Base-by-base conservation (phyloP, 2,797 vertebrate genomes). In the Halcyon leucocephala region DNA sequence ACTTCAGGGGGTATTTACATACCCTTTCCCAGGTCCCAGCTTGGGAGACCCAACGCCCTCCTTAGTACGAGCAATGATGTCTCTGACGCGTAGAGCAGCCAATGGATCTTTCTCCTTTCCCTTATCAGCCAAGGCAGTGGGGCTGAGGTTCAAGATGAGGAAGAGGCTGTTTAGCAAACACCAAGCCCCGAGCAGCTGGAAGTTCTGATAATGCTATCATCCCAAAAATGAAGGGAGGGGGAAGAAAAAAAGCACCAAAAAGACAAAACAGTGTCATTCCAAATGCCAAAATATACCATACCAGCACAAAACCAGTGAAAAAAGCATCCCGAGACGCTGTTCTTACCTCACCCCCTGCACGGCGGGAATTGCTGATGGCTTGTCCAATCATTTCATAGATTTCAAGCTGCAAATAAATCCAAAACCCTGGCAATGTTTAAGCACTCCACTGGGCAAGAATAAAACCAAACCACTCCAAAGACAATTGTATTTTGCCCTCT, bases 361-460 rank as follows among this genome's bases (percentile, higher is more conserved):
- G 98, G 35, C 99, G 99, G 26, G 99, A 99, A 96, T 95, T 99
- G 97, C 99, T 99, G 98, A 99, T 99, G 49, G 99, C 99, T 92
- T 99, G 99, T 71, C 99, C 99, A 80, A 99, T 99, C 99, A 99
- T 99, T 97, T 99, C 99, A 87, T 99, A 99, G 97, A 99, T 99
- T 97, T 99, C 99, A 94, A 99, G 98, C 99, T 99, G 97, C 94
- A 93, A 52, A 86, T 42, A 97, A 97, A 98, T 18, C 97, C 24
- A 89, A 96, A 82, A 20, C 18, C 24, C 35, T 0, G 4, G 37
- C n/a, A 41, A 82, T 5, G 10, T 22, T 83, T 51, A 76, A 71
- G 37, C 0, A 0, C 16, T 33, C 15, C 21, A 9, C 4, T 17
- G 31, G n/a, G 46, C 31, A 44, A 12, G 14, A 28, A 44, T 6